Conservation (phyloP, 2,797 vertebrate genomes). For the Gymnothorax javanicus region DNA sequence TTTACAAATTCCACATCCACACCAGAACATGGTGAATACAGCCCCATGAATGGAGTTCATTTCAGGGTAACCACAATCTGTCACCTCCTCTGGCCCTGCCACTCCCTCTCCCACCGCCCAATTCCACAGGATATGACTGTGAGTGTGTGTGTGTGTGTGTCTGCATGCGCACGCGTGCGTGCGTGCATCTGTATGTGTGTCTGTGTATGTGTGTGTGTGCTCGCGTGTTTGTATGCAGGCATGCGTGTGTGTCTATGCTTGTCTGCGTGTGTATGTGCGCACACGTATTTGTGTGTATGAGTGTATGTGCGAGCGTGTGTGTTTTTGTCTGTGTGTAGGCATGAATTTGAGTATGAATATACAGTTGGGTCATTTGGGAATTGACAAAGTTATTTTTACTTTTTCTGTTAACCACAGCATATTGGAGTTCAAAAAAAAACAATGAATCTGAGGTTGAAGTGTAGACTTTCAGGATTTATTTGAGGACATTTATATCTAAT, state of each 20-base stretch:
- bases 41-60: conserved; percentile 63
- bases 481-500: no score
- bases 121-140: not conserved
- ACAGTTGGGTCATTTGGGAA: no score
- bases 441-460: no score
- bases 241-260: not conserved
- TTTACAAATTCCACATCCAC: conserved; percentile 39
- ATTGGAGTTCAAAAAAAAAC: no score
- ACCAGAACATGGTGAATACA: conserved; percentile 68
- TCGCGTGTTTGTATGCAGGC: not conserved
- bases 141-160: conserved; percentile 15
- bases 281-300: not conserved
- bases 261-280: conserved; percentile 9
- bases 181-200: not conserved
- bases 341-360: no score
- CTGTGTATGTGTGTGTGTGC: conserved; percentile 11
- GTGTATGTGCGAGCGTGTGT: not conserved
- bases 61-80: conserved; percentile 36
- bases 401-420: no score
- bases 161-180: not conserved
- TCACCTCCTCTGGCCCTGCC: not conserved
- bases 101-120: conserved; percentile 17
- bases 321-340: conserved; percentile 31
- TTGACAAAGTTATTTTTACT: no score
- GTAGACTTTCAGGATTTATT: no score